Evolutionary conservation across 35 echinoderm and acorn worm genomes (phyloP).

Genomic region (Strongylocentrotus purpuratus): DNA sequence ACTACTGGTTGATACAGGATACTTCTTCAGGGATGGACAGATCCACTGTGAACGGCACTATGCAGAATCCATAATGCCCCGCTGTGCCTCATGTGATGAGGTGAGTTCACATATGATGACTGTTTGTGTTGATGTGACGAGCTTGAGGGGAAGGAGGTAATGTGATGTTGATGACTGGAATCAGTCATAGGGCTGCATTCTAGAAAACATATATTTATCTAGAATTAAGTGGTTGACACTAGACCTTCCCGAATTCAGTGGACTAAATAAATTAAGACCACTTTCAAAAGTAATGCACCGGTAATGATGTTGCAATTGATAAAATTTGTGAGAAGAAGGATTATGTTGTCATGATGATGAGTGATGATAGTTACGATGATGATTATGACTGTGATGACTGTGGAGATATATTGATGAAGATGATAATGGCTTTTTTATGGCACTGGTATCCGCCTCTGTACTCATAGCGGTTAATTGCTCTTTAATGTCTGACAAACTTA

Average conservation of each 20-base stretch:
- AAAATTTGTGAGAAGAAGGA: too few species aligned
- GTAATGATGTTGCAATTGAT: too few species aligned
- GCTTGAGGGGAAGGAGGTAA: background rate
- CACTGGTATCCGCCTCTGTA: too few species aligned
- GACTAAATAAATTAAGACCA: too few species aligned
- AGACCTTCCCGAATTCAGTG: too few species aligned
- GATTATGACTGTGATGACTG: background rate
- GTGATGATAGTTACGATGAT: background rate
- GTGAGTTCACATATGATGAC: slow-evolving; percentile 54
- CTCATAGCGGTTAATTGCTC: too few species aligned
- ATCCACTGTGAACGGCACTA: slow-evolving; percentile 98
- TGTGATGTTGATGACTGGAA: too few species aligned
- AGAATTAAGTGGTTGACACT: too few species aligned
- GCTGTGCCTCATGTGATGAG: slow-evolving; percentile 97
- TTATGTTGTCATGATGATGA: background rate
- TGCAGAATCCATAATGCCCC: slow-evolving; percentile 88
- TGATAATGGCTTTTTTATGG: background rate
- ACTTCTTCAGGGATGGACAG: slow-evolving; percentile 93
- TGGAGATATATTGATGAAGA: background rate
- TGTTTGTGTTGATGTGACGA: background rate
- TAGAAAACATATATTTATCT: too few species aligned
- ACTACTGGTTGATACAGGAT: slow-evolving; percentile 76
- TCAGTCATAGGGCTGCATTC: too few species aligned
- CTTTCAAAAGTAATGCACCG: too few species aligned
- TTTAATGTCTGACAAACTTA: too few species aligned